Evolutionary conservation across 2,797 vertebrate species (phyloP).

Genomic region (Lithobates sylvaticus): DNA sequence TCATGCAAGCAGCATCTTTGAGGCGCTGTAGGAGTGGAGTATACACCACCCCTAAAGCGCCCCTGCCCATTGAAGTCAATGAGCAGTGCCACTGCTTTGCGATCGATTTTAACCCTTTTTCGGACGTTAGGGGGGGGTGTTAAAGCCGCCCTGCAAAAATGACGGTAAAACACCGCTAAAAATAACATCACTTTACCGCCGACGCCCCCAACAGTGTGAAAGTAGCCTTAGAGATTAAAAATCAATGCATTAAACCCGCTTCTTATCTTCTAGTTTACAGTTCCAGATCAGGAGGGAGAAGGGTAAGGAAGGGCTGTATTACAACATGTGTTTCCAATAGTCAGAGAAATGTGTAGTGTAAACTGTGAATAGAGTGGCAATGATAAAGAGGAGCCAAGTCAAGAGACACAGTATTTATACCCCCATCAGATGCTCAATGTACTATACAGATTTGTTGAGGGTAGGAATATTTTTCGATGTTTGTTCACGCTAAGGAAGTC

Average conservation of each 20-base stretch:
- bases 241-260: not conserved
- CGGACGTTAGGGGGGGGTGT: too few relatives aligned
- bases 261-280: not conserved
- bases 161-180: too few relatives aligned
- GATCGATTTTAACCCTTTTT: too few relatives aligned
- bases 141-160: too few relatives aligned
- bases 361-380: conserved; percentile 53
- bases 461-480: not conserved
- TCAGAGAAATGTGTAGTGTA: conserved; percentile 46
- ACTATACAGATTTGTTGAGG: not conserved
- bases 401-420: conserved; percentile 12
- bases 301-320: not conserved
- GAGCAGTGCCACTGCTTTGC: too few relatives aligned
- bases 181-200: too few relatives aligned
- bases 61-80: too few relatives aligned
- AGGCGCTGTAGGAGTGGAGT: too few relatives aligned
- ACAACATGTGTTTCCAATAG: conserved; percentile 48
- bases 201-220: too few relatives aligned
- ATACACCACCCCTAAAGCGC: too few relatives aligned
- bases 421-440: not conserved
- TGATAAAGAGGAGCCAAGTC: conserved; percentile 15
- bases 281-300: not conserved
- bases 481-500: not conserved
- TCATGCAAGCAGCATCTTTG: too few relatives aligned
- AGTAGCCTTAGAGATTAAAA: not conserved